phyloP scores from a whole-genome alignment of 2,113 vertebrate genomes.

The Myotis brandtii region DNA sequence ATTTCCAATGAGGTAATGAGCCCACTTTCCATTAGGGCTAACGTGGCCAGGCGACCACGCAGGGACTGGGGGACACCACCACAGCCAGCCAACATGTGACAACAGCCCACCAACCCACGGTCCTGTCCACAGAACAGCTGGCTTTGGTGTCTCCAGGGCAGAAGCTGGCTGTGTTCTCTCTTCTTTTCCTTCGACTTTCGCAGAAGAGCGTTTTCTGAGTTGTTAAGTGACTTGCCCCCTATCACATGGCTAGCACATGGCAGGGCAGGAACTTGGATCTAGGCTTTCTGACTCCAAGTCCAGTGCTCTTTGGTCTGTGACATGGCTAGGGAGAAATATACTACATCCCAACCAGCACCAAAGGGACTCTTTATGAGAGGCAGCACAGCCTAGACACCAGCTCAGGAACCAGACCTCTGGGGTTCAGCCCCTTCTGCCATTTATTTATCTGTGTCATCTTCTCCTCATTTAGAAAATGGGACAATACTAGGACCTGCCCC shows the following conservation, averaged over 20 bases:
- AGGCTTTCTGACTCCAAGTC: neutral
- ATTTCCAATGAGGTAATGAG: neutral
- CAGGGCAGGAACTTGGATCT: neutral
- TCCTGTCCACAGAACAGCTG: neutral
- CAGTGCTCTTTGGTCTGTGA: neutral
- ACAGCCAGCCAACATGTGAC: neutral
- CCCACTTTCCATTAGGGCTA: neutral
- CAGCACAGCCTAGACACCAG: neutral
- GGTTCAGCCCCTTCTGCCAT: neutral
- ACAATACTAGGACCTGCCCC: neutral
- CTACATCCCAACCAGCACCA: neutral
- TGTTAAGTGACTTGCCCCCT: neutral
- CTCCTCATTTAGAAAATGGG: neutral
- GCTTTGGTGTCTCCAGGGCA: neutral
- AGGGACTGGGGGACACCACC: neutral
- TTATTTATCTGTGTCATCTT: neutral
- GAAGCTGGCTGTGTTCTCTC: neutral
- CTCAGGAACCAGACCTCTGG: neutral
- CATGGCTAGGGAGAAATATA: neutral
- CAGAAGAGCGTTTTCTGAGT: neutral
- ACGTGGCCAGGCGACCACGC: neutral
- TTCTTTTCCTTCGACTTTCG: neutral
- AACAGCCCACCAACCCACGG: fast-evolving
- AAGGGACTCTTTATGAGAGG: neutral
- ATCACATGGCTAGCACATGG: neutral